phyloP scores from a whole-genome alignment of 2,888 invertebrate genomes.

The Tyria jacobaeae region DNA sequence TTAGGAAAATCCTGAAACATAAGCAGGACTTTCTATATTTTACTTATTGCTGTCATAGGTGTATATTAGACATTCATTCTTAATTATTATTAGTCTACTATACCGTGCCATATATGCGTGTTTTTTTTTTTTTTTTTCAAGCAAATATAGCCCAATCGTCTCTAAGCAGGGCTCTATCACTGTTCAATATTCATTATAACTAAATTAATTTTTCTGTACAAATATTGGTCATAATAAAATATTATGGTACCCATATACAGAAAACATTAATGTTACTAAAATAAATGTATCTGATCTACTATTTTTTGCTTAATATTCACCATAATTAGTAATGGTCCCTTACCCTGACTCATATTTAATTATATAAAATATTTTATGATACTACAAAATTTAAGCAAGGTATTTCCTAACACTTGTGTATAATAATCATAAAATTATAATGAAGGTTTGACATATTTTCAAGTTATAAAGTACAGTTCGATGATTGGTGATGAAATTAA shows the following conservation, averaged over 20 bases:
- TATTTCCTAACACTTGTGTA: conserved; percentile 27
- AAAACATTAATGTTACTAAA: conserved; percentile 34
- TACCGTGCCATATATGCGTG: too few species aligned
- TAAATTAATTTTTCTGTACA: conserved; percentile 1
- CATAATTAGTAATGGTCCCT: conserved; percentile 37
- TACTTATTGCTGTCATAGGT: too few species aligned
- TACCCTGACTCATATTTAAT: conserved; percentile 25
- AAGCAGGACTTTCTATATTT: too few species aligned
- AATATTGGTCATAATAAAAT: conserved; percentile 19
- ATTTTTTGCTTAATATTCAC: conserved; percentile 35
- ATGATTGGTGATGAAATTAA: conserved; percentile 23
- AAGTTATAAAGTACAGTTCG: conserved; percentile 28
- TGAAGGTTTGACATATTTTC: conserved; percentile 40
- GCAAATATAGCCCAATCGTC: too few species aligned
- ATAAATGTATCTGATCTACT: conserved; percentile 38
- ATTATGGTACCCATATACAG: conserved; percentile 29
- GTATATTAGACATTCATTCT: too few species aligned
- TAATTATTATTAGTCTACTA: too few species aligned
- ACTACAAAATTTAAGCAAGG: conserved; percentile 17
- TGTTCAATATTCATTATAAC: too few species aligned
- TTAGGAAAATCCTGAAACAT: too few species aligned
- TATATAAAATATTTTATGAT: conserved; percentile 33
- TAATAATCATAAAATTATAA: conserved; percentile 46
- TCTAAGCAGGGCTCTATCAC: too few species aligned
- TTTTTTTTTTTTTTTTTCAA: too few species aligned